Evolutionary conservation across 2,888 invertebrate species (phyloP).

Genomic region (Cremastinae sp.): DNA sequence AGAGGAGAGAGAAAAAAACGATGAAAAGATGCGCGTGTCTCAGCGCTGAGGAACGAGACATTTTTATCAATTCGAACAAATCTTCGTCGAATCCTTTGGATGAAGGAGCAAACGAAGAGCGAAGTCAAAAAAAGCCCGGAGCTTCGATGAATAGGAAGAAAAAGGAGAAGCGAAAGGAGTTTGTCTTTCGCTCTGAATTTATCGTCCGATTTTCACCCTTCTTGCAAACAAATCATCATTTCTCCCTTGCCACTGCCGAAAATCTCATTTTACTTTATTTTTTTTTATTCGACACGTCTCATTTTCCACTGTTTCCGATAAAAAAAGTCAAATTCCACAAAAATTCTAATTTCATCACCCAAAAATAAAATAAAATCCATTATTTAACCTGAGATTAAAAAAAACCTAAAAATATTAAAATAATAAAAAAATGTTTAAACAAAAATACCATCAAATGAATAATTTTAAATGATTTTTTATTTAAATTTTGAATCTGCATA

Average conservation of each 20-base stretch:
- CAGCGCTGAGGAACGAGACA: slow-evolving; percentile 34
- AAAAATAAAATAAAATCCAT: too few relatives aligned
- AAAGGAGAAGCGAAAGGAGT: background rate
- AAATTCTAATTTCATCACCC: too few relatives aligned
- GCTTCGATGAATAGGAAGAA: slow-evolving; percentile 10
- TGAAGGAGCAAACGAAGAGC: slow-evolving; percentile 5
- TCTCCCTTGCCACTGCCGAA: slow-evolving; percentile 11
- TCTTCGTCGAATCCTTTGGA: slow-evolving; percentile 64
- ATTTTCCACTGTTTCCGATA: too few relatives aligned
- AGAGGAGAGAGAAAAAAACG: background rate
- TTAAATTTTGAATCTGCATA: too few relatives aligned
- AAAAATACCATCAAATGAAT: too few relatives aligned
- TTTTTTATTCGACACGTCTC: background rate
- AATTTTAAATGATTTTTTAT: too few relatives aligned
- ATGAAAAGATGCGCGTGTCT: background rate
- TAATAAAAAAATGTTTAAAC: too few relatives aligned
- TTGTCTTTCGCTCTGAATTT: slow-evolving; percentile 18
- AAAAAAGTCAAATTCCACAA: too few relatives aligned
- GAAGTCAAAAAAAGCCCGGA: background rate
- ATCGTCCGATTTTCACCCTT: slow-evolving; percentile 13
- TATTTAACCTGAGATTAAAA: too few relatives aligned
- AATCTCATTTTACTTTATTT: background rate
- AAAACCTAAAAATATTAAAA: too few relatives aligned
- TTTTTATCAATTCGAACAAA: slow-evolving; percentile 71
- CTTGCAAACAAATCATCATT: slow-evolving; percentile 5